Percentiles rank a stretch among this genome's conserved stretches.
phyloP scores from a whole-genome alignment of 1,140 invertebrate genomes.

The Caenorhabditis latens region DNA sequence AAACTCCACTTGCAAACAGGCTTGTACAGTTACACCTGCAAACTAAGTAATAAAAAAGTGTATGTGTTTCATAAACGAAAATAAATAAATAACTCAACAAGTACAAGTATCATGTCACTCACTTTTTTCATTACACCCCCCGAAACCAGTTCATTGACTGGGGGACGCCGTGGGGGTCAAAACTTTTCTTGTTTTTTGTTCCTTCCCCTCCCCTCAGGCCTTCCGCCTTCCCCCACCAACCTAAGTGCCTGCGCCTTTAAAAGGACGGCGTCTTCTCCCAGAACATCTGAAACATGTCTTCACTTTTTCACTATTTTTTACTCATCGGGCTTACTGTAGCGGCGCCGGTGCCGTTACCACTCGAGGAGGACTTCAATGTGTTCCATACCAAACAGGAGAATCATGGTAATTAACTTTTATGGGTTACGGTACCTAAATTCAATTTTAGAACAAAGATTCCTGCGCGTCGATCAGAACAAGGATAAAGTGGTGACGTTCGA shows the following conservation, averaged over 20 bases:
- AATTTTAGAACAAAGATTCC: conserved; percentile 46
- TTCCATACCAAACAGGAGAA: conserved; percentile 47
- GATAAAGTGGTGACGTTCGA: conserved; percentile 56
- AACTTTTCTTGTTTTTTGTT: not conserved
- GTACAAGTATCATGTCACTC: conserved; percentile 1
- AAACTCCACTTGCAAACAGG: too few species aligned
- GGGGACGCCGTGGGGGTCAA: not conserved
- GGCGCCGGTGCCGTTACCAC: not conserved
- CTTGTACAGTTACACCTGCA: too few species aligned
- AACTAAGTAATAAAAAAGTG: not conserved
- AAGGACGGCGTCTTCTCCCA: not conserved
- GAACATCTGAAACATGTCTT: not conserved
- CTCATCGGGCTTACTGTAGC: not conserved
- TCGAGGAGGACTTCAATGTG: conserved; percentile 57
- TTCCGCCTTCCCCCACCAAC: not conserved
- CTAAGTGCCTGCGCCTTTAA: not conserved
- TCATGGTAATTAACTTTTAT: conserved; percentile 10
- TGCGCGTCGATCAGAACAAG: conserved; percentile 53
- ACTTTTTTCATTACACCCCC: not conserved
- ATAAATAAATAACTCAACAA: not conserved
- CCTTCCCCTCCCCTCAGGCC: not conserved
- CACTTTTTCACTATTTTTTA: not conserved
- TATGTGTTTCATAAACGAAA: not conserved
- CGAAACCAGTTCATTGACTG: not conserved
- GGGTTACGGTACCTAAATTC: not conserved